A percentile compares a stretch with the other conserved stretches of the same genome.
These are phyloP conservation scores for Philhelius pedissequus DNA, from an alignment of 2,888 invertebrate genomes.

Conservation along the genomic window DNA sequence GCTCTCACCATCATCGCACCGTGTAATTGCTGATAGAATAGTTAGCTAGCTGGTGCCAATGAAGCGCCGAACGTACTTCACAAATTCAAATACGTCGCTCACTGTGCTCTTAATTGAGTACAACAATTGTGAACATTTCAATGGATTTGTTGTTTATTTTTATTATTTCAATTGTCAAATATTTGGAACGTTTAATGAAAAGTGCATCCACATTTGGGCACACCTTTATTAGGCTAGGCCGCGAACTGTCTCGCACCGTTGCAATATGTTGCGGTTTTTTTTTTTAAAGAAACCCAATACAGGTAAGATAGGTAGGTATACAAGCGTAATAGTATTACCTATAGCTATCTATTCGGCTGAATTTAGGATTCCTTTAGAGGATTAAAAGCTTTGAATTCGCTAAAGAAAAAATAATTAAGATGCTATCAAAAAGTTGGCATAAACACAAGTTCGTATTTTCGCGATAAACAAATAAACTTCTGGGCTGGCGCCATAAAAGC, in stretches of 20 bases:
- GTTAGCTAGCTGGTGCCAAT: neutral
- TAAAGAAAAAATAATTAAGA: conserved; percentile 33
- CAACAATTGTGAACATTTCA: conserved; percentile 32
- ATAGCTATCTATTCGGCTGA: neutral
- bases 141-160: conserved; percentile 51
- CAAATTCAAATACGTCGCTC: conserved; percentile 31
- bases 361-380: conserved; percentile 14
- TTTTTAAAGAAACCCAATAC: conserved; percentile 5
- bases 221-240: conserved; percentile 47
- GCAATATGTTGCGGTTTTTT: neutral
- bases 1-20: neutral
- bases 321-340: conserved; percentile 22
- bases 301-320: neutral
- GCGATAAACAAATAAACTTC: conserved; percentile 66
- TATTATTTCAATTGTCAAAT: conserved; percentile 43
- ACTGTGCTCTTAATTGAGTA: conserved; percentile 49
- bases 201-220: conserved; percentile 47
- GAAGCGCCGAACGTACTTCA: conserved; percentile 14
- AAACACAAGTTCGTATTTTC: conserved; percentile 58
- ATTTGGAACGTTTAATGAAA: conserved; percentile 54
- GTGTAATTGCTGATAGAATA: neutral
- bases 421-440: conserved; percentile 66
- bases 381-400: conserved; percentile 22
- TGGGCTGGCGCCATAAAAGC: conserved; percentile 65
- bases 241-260: neutral